These are phyloP conservation scores for Eremobia ochroleuca DNA, from an alignment of 2,888 invertebrate species.

Conservation along the genomic window DNA sequence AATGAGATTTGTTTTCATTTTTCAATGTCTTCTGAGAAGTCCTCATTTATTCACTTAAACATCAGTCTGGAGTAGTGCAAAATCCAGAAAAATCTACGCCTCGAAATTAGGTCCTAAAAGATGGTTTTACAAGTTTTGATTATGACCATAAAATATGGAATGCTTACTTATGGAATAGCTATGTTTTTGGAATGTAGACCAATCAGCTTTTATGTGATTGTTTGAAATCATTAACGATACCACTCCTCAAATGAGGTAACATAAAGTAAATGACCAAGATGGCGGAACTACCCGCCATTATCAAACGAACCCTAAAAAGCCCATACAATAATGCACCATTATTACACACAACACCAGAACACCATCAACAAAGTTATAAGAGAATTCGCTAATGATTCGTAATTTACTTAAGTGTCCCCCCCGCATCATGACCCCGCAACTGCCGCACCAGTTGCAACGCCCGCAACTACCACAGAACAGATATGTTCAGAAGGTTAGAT, in stretches of 20 bases:
- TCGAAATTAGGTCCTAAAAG: background rate
- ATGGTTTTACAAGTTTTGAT: background rate
- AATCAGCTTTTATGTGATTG: background rate
- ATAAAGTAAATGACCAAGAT: background rate
- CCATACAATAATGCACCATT: conserved; percentile 19
- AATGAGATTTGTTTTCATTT: too few species aligned
- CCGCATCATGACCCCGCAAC: conserved; percentile 15
- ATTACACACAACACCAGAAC: conserved; percentile 22
- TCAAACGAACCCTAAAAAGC: background rate
- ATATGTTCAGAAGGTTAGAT: conserved; percentile 3
- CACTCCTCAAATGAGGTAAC: background rate
- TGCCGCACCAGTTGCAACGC: conserved; percentile 15
- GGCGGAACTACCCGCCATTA: background rate
- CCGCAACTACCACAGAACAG: background rate
- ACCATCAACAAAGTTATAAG: conserved; percentile 35
- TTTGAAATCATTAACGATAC: background rate
- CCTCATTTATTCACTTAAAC: background rate
- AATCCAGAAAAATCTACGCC: background rate
- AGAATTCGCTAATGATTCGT: conserved; percentile 58
- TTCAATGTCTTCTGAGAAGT: background rate
- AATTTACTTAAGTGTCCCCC: conserved; percentile 56
- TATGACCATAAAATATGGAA: background rate
- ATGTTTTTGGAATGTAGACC: background rate
- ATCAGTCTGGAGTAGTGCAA: background rate
- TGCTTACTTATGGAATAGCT: background rate